These are phyloP conservation scores for Brachyalestes nurse DNA, from an alignment of 2,797 vertebrate species.

Conservation along the genomic window DNA sequence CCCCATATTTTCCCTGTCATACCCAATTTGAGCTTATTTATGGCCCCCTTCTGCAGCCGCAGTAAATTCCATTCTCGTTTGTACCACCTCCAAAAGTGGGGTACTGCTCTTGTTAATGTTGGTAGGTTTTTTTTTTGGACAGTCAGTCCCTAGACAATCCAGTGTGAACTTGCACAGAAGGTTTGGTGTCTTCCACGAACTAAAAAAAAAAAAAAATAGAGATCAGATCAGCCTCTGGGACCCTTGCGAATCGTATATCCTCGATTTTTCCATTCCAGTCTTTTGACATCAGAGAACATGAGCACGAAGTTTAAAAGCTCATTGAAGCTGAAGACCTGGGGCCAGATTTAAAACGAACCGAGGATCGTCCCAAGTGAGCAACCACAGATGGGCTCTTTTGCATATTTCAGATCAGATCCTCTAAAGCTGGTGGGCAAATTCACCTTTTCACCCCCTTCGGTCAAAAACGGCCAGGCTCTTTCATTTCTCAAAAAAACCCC, in stretches of 20 bases:
- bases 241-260: not conserved
- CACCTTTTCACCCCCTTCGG: not conserved
- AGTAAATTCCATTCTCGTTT: constrained; percentile 32
- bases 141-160: not conserved
- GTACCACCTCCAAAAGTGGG: constrained; percentile 2
- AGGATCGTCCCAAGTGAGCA: constrained; percentile 10
- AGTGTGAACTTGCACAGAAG: not conserved
- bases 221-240: not conserved
- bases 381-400: constrained; percentile 30
- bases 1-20: constrained; percentile 53
- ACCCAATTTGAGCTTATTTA: constrained; percentile 55
- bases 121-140: not conserved
- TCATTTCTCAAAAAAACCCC: not conserved
- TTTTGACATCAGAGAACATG: constrained; percentile 26
- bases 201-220: not conserved
- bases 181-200: not conserved
- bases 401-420: constrained; percentile 26
- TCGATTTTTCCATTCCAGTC: not conserved
- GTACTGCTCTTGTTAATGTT: constrained; percentile 15
- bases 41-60: constrained; percentile 24
- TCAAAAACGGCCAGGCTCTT: not conserved
- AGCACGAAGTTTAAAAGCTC: constrained; percentile 19
- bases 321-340: constrained; percentile 16
- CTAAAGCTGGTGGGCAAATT: constrained; percentile 6
- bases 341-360: constrained; percentile 12